Conservation (phyloP, 1,140 invertebrate species). For the Vollenhovia emeryi region DNA sequence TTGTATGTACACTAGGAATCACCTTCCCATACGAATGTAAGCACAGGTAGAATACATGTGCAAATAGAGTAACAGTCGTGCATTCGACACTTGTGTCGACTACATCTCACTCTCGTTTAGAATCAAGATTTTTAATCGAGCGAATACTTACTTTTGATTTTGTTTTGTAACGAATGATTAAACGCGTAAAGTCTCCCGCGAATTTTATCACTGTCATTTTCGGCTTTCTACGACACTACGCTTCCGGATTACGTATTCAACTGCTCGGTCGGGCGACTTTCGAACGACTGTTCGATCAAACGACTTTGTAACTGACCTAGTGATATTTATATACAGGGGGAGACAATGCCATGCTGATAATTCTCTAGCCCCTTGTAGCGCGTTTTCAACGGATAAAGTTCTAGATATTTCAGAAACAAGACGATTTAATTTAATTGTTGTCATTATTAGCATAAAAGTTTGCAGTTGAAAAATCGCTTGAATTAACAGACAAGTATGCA, state of each 20-base stretch:
- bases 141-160: conserved; percentile 12
- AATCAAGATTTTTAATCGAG: neutral
- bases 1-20: too few relatives aligned
- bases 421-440: too few relatives aligned
- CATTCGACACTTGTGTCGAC: neutral
- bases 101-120: neutral
- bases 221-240: neutral
- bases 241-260: neutral
- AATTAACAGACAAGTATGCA: neutral
- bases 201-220: conserved; percentile 13
- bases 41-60: too few relatives aligned
- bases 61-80: neutral
- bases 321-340: neutral
- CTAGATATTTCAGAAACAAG: neutral
- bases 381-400: neutral
- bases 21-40: too few relatives aligned
- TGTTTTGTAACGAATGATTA: conserved; percentile 29
- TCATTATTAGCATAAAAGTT: too few relatives aligned
- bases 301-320: conserved; percentile 14
- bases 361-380: neutral
- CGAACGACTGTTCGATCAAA: conserved; percentile 3
- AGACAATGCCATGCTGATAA: neutral
- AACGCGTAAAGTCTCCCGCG: conserved; percentile 26
- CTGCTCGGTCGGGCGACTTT: neutral
- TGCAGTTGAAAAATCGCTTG: too few relatives aligned